Evolutionary conservation across 1,140 invertebrate genomes (phyloP).

Genomic region (Hylaeus volcanicus): DNA sequence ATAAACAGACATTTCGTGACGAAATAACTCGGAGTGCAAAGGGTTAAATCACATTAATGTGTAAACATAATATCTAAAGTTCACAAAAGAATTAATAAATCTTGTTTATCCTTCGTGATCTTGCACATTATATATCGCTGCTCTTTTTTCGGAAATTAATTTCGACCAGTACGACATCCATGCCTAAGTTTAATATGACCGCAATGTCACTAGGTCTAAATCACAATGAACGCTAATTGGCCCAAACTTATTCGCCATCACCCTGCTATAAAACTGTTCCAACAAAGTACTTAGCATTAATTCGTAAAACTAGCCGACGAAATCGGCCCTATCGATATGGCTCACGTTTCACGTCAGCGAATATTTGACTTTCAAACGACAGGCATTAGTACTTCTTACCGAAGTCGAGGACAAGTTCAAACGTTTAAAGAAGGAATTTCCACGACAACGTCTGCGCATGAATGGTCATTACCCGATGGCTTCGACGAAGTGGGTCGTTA

Average conservation of each 20-base stretch:
- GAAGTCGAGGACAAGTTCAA: background rate
- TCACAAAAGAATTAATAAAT: no score
- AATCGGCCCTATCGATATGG: background rate
- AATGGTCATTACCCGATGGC: slow-evolving; percentile 41
- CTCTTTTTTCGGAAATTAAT: no score
- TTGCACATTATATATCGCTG: no score
- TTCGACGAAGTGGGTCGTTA: slow-evolving; percentile 51
- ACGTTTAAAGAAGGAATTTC: slow-evolving; percentile 5
- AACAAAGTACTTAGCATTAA: background rate
- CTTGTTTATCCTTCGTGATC: no score
- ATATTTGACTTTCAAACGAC: slow-evolving; percentile 9
- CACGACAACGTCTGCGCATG: background rate
- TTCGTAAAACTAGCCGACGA: background rate
- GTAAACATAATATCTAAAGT: no score
- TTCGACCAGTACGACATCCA: no score
- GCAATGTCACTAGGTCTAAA: background rate
- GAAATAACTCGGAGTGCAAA: no score
- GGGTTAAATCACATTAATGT: no score
- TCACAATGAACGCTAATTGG: background rate
- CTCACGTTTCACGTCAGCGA: background rate
- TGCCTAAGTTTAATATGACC: no score
- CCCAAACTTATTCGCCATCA: background rate
- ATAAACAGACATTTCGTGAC: no score
- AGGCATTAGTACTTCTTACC: background rate
- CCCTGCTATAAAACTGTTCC: background rate